These are phyloP conservation scores for Platynereis dumerilii DNA, from an alignment of 2,888 invertebrate species.

Conservation along the genomic window DNA sequence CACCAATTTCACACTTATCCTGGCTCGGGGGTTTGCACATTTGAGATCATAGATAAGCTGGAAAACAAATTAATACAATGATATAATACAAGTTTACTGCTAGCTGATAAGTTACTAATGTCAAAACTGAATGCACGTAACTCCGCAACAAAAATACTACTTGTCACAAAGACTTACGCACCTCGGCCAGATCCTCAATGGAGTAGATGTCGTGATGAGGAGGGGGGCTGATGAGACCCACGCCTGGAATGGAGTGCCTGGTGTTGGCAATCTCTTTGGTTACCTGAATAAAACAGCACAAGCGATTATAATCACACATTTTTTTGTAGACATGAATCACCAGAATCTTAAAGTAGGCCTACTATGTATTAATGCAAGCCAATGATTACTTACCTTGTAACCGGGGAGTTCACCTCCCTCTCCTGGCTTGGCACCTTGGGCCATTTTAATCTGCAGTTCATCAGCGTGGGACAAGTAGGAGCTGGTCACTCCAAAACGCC, in stretches of 20 bases:
- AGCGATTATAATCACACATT: no score
- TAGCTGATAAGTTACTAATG: no score
- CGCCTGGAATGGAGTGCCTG: slow-evolving; percentile 94
- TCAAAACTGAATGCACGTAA: no score
- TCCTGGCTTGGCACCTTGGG: slow-evolving; percentile 98
- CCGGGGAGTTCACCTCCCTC: slow-evolving; percentile 98
- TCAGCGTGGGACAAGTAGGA: slow-evolving; percentile 97
- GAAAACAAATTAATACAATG: slow-evolving; percentile 42
- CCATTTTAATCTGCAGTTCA: slow-evolving; percentile 99
- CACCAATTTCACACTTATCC: slow-evolving; percentile 96
- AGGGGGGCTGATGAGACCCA: slow-evolving; percentile 97
- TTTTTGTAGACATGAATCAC: no score
- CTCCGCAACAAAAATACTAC: no score
- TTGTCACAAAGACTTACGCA: no score
- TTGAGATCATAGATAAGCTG: slow-evolving; percentile 98
- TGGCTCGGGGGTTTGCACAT: slow-evolving; percentile 92
- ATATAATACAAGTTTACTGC: no score
- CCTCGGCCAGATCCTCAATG: slow-evolving; percentile 96
- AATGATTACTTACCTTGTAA: slow-evolving; percentile 72
- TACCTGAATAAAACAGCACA: slow-evolving; percentile 71
- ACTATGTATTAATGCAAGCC: no score
- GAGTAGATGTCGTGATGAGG: slow-evolving; percentile 99
- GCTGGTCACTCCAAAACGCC: slow-evolving; percentile 97
- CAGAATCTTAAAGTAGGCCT: no score
- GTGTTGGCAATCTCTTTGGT: slow-evolving; percentile 94